Evolutionary conservation across 2,797 vertebrate genomes (phyloP).

Genomic region (Premnoplex brunnescens): DNA sequence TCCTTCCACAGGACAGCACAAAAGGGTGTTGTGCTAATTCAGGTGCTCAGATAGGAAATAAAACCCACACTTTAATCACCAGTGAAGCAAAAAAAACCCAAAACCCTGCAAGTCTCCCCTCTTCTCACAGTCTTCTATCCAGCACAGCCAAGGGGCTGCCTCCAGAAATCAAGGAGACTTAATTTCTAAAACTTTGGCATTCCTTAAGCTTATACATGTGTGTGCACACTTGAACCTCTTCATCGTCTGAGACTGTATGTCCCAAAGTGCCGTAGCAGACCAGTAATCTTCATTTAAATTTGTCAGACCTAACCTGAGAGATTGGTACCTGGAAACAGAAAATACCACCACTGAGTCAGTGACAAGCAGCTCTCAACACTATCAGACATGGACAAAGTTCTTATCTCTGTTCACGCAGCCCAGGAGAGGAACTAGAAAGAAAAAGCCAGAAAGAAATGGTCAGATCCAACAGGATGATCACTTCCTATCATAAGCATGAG

Average conservation of each 20-base stretch:
- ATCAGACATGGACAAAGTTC: neutral
- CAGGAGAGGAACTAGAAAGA: neutral
- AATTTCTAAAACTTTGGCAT: neutral
- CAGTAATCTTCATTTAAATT: neutral
- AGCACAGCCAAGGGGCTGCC: neutral
- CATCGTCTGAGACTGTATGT: neutral
- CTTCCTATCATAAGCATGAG: neutral
- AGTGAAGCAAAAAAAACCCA: neutral
- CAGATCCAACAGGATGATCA: neutral
- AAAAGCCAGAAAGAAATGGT: neutral
- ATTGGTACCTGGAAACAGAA: neutral
- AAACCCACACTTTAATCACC: neutral
- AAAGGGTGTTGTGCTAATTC: neutral
- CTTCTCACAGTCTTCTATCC: neutral
- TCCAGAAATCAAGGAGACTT: neutral
- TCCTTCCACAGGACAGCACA: neutral
- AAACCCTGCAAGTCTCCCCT: fast-evolving
- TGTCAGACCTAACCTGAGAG: neutral
- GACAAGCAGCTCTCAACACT: neutral
- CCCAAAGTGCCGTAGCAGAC: neutral
- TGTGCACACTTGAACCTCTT: fast-evolving
- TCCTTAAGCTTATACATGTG: fast-evolving
- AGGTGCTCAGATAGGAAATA: neutral
- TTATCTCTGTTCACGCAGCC: neutral
- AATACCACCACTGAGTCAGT: fast-evolving